Conservation (phyloP, 30 jellyfish, hydroid and myxozoan species). For the Aurelia aurita complex sp. Pacific region DNA sequence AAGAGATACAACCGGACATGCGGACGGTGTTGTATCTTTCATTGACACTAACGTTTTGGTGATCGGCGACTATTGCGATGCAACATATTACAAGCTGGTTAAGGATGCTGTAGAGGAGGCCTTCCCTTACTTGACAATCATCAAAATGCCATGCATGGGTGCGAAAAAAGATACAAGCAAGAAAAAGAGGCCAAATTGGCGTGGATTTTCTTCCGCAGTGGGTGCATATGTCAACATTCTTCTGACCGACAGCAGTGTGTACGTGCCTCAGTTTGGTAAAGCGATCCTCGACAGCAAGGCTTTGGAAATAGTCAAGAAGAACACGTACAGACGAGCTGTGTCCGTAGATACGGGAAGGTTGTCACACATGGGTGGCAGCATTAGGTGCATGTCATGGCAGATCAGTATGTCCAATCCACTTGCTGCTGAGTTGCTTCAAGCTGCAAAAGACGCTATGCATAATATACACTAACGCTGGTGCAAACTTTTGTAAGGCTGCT, state of each 20-base stretch:
- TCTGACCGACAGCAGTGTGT: conserved; percentile 60
- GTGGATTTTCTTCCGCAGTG: conserved; percentile 46
- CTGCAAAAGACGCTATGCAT: conserved; percentile 11
- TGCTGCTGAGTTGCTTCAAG: conserved; percentile 43
- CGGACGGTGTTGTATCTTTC: conserved; percentile 72
- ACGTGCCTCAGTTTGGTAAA: conserved; percentile 54
- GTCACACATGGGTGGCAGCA: conserved; percentile 74
- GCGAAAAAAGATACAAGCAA: conserved; percentile 22
- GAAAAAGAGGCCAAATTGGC: conserved; percentile 36
- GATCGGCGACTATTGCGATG: conserved; percentile 65
- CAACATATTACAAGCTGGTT: conserved; percentile 35
- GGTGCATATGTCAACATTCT: conserved; percentile 67
- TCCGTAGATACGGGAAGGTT: conserved; percentile 57
- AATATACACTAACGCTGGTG: too few species aligned
- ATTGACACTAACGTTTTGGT: conserved; percentile 45
- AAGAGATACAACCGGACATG: conserved; percentile 74
- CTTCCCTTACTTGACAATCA: conserved; percentile 51
- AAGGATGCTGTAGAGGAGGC: conserved; percentile 44
- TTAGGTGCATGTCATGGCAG: conserved; percentile 67
- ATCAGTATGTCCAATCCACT: conserved; percentile 50
- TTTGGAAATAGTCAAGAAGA: conserved; percentile 20
- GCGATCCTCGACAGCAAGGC: conserved; percentile 33
- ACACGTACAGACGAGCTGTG: conserved; percentile 41
- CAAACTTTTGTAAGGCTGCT: too few species aligned
- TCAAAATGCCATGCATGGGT: conserved; percentile 56